Conservation (phyloP, 2,113 vertebrate genomes). For the Callocephalon fimbriatum region DNA sequence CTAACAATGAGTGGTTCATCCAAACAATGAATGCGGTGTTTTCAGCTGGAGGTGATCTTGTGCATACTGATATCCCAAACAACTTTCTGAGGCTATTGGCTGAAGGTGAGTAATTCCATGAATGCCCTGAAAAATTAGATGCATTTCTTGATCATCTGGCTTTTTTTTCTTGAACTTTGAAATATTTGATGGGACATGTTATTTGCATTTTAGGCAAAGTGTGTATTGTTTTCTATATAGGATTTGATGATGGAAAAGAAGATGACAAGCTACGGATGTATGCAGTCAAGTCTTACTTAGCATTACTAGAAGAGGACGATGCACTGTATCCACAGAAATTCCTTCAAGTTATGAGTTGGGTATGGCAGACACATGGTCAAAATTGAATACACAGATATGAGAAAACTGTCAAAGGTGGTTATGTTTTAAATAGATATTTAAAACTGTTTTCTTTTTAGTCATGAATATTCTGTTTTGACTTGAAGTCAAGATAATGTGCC, state of each 20-base stretch:
- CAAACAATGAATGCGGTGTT: conserved; percentile 96
- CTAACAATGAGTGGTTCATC: conserved; percentile 94
- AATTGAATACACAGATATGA: background rate
- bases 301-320: conserved; percentile 80
- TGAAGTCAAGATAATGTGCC: background rate
- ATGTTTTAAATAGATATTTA: background rate
- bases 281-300: conserved; percentile 88
- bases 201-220: background rate
- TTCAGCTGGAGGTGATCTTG: conserved; percentile 88
- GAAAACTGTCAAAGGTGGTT: background rate
- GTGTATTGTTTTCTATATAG: conserved; percentile 38
- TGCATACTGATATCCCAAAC: conserved; percentile 91
- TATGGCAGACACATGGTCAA: conserved; percentile 70
- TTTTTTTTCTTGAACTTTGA: background rate
- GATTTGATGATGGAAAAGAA: conserved; percentile 87
- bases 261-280: conserved; percentile 84
- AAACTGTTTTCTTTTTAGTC: background rate
- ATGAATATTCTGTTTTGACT: background rate
- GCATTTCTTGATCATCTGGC: background rate
- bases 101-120: conserved; percentile 81
- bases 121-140: background rate
- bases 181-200: background rate
- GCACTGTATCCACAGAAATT: conserved; percentile 90
- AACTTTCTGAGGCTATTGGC: conserved; percentile 90
- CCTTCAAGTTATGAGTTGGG: conserved; percentile 98